Conservation (phyloP, 2,797 vertebrate species). For the Loris lydekkerianus region DNA sequence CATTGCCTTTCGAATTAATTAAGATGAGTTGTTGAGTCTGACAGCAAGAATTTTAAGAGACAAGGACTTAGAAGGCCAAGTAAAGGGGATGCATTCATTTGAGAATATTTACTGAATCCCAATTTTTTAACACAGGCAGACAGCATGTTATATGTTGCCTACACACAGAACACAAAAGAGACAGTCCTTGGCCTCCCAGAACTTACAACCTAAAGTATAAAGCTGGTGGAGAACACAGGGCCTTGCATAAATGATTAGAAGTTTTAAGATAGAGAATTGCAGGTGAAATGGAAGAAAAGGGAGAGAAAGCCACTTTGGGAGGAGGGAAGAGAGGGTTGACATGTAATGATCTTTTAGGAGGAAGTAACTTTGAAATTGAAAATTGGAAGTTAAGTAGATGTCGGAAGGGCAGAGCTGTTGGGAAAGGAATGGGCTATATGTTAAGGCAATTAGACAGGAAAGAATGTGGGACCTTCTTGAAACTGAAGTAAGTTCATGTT, state of each 20-base stretch:
- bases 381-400: neutral
- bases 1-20: neutral
- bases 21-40: neutral
- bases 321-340: neutral
- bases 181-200: neutral
- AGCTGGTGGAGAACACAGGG: neutral
- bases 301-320: neutral
- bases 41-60: neutral
- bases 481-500: neutral
- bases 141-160: neutral
- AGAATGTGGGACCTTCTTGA: neutral
- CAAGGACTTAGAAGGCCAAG: neutral
- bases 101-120: neutral
- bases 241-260: neutral
- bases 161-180: neutral
- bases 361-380: neutral
- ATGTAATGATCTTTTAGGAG: neutral
- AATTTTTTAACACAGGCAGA: neutral
- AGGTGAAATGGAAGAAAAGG: neutral
- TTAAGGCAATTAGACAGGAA: neutral
- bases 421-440: neutral
- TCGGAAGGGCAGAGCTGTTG: neutral
- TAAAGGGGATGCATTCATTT: conserved; percentile 9
- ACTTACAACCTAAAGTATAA: neutral
- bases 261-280: neutral